Conservation (phyloP, 1,140 invertebrate genomes). For the Hylaeus anthracinus region DNA sequence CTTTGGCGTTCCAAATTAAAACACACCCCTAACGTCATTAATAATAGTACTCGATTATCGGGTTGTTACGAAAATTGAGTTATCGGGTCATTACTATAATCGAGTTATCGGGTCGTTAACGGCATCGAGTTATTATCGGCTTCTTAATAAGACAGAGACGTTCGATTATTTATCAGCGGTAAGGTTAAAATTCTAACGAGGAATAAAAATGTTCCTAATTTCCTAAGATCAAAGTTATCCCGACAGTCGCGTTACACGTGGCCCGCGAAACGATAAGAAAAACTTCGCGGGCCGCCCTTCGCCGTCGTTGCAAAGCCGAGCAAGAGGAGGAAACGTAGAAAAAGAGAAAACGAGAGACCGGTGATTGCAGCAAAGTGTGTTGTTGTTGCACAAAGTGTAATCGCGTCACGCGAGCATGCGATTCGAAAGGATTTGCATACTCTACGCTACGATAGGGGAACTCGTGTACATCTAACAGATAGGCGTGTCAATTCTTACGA, state of each 20-base stretch:
- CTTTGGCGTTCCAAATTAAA: no score
- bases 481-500: conserved; percentile 1
- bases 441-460: neutral
- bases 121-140: conserved; percentile 28
- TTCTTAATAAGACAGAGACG: conserved; percentile 23
- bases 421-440: conserved; percentile 20
- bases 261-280: neutral
- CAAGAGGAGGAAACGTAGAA: neutral
- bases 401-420: conserved; percentile 5
- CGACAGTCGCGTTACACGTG: neutral
- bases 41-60: conserved; percentile 7
- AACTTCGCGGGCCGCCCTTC: conserved; percentile 1
- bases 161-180: conserved; percentile 13
- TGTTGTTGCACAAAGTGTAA: neutral
- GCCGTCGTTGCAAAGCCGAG: neutral
- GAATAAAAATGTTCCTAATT: neutral
- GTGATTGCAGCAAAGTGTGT: conserved; percentile 5
- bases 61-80: conserved; percentile 20
- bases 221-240: no score
- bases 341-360: neutral
- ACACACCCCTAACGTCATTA: neutral
- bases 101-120: conserved; percentile 19
- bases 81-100: conserved; percentile 14
- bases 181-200: neutral
- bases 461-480: neutral